phyloP scores from a whole-genome alignment of 2,888 invertebrate species.

The Thelaira solivaga region DNA sequence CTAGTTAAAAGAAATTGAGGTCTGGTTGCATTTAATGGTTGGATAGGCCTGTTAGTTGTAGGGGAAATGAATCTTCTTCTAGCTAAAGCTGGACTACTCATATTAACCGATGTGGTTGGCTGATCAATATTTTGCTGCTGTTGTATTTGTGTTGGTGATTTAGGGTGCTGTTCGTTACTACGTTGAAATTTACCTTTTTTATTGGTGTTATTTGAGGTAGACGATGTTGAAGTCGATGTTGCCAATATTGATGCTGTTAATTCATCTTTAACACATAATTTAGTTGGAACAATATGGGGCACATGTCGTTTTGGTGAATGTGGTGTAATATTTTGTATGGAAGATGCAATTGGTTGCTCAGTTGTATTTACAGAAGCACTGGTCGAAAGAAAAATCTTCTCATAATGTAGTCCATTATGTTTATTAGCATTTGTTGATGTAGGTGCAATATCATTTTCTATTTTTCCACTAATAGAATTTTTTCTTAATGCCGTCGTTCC shows the following conservation, averaged over 20 bases:
- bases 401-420: constrained; percentile 70
- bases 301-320: constrained; percentile 49
- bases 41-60: constrained; percentile 50
- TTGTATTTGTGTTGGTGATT: constrained; percentile 13
- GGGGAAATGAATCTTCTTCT: constrained; percentile 58
- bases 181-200: constrained; percentile 15
- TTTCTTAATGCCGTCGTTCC: constrained; percentile 53
- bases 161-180: constrained; percentile 10
- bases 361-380: constrained; percentile 57
- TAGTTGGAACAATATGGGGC: constrained; percentile 35
- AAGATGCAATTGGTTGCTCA: neutral
- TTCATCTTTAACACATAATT: constrained; percentile 34
- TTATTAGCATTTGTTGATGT: constrained; percentile 16
- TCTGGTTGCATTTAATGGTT: constrained; percentile 51
- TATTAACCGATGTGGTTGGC: constrained; percentile 11
- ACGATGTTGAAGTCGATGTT: constrained; percentile 25
- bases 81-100: constrained; percentile 63
- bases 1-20: constrained; percentile 70
- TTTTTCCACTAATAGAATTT: constrained; percentile 25
- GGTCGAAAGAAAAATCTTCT: constrained; percentile 75
- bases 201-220: constrained; percentile 40
- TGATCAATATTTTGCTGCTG: constrained; percentile 27
- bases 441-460: constrained; percentile 28
- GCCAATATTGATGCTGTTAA: neutral
- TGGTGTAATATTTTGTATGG: constrained; percentile 30